Base-by-base conservation (phyloP, 2,113 vertebrate genomes). In the Sebastes schlegelii region DNA sequence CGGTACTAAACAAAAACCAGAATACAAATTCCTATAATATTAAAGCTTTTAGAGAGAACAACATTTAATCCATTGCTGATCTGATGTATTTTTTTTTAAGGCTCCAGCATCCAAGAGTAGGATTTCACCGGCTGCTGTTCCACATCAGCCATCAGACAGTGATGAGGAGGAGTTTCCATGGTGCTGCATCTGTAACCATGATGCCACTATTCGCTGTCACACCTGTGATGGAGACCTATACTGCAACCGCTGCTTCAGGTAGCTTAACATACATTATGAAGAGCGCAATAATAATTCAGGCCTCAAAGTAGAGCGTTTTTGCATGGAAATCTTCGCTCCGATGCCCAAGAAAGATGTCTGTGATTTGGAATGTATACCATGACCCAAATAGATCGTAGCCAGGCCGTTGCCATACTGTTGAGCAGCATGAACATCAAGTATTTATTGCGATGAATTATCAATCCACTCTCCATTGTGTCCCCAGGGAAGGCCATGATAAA, bases 181-280 rank as follows among this genome's bases (percentile, higher is more conserved):
- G 98, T 99, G 98, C 91, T 99, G 97, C 88, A 98, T 99, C 94
- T 99, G 98, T 91, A 98, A 98, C 0, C 95, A 96, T 51, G 96
- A 99, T 1, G 98, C 98, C 72, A 89, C 89, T 1, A 68, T 99
- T 60, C 97, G 97, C 66, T 99, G 98, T 78, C 93, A 97, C 40
- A 96, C 96, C 65, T 99, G 98, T 0, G 96, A 97, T 0, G 96
- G 96, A 58, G 98, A 99, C 83, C 96, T 99, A 49, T 99, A 97
- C 92, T 99, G 98, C 87, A 94, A 94, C 79, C 96, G 95, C 85
- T 99, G 98, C 89, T 99, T 99, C 94, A 94, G 95, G 98, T 99
- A 94, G 11, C 1, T 7, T 10, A 42, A 43, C 6, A 62, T 40
- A 23, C 12, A 64, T 76, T 42, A 5, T 19, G 45, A 67, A 1